Percentiles rank a stretch among this genome's conserved stretches.
phyloP scores from a whole-genome alignment of 2,888 invertebrate species.

The Lacanobia wlatinum region DNA sequence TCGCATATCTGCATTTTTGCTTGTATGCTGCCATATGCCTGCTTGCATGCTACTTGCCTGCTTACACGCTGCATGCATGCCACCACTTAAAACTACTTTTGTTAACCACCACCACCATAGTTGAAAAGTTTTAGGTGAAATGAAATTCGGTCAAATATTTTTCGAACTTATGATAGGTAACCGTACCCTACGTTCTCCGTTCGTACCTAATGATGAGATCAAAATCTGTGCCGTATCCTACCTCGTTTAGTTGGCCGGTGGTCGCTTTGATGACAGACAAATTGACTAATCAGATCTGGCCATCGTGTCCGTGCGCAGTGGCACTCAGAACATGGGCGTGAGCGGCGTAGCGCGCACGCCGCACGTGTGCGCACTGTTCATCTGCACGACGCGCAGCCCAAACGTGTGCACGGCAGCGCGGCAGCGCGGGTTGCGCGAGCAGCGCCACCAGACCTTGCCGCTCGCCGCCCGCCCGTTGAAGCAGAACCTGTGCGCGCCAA shows the following conservation, averaged over 20 bases:
- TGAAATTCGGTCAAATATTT: too few relatives aligned
- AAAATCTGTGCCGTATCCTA: slow-evolving; percentile 83
- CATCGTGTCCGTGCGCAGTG: slow-evolving; percentile 14
- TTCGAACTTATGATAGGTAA: too few relatives aligned
- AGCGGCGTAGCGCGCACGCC: slow-evolving; percentile 88
- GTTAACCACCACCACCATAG: too few relatives aligned
- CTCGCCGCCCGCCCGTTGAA: slow-evolving; percentile 89
- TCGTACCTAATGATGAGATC: slow-evolving; percentile 74
- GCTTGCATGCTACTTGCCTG: too few relatives aligned
- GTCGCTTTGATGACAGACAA: slow-evolving; percentile 73
- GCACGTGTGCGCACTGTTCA: slow-evolving; percentile 89
- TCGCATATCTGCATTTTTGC: too few relatives aligned
- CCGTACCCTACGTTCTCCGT: slow-evolving; percentile 52
- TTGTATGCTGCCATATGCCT: too few relatives aligned
- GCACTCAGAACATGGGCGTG: slow-evolving; percentile 85
- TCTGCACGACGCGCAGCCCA: slow-evolving; percentile 87
- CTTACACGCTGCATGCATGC: too few relatives aligned
- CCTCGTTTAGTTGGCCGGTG: slow-evolving; percentile 81
- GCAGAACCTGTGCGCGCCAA: slow-evolving; percentile 88
- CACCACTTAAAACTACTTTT: too few relatives aligned
- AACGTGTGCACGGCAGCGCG: slow-evolving; percentile 89
- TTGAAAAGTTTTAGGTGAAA: too few relatives aligned
- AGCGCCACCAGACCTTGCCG: slow-evolving; percentile 89
- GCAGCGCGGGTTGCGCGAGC: slow-evolving; percentile 88
- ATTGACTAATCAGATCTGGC: slow-evolving; percentile 72